Conservation (phyloP, 2,113 vertebrate genomes). For the Poicephalus meyeri region DNA sequence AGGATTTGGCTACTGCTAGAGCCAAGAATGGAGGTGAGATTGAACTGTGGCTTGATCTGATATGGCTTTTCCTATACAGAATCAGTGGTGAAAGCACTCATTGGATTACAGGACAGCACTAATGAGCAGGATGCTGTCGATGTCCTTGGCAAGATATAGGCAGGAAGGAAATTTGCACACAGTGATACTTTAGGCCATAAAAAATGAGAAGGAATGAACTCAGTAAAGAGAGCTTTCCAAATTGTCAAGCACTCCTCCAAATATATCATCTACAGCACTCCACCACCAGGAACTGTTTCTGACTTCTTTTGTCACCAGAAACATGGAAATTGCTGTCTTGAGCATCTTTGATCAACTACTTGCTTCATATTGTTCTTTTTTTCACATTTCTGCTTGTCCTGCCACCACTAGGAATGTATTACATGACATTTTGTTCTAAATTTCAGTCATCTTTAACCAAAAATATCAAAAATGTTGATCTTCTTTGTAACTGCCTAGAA, state of each 20-base stretch:
- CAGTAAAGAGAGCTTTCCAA: neutral
- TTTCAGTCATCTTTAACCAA: constrained; percentile 14
- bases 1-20: neutral
- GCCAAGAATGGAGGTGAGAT: neutral
- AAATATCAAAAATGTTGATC: neutral
- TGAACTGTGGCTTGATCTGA: neutral
- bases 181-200: neutral
- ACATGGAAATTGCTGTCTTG: neutral
- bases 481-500: neutral
- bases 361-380: constrained; percentile 19
- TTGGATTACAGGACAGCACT: neutral
- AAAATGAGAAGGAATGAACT: neutral
- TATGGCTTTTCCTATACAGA: neutral
- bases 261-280: neutral
- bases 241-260: neutral
- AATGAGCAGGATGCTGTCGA: neutral
- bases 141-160: neutral
- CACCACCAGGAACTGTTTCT: neutral
- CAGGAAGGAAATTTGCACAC: neutral
- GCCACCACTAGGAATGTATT: neutral
- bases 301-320: constrained; percentile 17
- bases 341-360: constrained; percentile 27
- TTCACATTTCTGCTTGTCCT: constrained; percentile 18
- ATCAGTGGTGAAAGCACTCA: neutral
- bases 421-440: constrained; percentile 1